A percentile compares a stretch with the other conserved stretches of the same genome.
phyloP scores from a whole-genome alignment of 2,888 invertebrate species.

The Cabera pusaria region DNA sequence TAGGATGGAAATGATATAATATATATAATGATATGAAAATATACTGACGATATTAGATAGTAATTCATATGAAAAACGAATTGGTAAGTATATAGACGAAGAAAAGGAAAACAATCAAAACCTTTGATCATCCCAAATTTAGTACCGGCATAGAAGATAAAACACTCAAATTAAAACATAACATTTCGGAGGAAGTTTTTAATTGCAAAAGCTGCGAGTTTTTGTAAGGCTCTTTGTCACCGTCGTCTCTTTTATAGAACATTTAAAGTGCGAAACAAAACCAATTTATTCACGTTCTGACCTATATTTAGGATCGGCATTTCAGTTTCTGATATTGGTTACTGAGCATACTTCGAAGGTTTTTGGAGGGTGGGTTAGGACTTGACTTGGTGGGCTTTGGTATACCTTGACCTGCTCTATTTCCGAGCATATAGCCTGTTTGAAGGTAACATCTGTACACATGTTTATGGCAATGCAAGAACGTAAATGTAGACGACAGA shows the following conservation, averaged over 20 bases:
- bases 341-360: constrained; percentile 14
- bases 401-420: constrained; percentile 32
- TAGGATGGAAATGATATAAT: no score
- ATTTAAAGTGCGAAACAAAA: constrained; percentile 28
- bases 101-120: constrained; percentile 11
- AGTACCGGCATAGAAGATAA: constrained; percentile 15
- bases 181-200: constrained; percentile 22
- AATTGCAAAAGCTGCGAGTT: constrained; percentile 20
- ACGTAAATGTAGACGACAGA: constrained; percentile 18
- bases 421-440: constrained; percentile 27
- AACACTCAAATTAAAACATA: constrained; percentile 23
- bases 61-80: no score
- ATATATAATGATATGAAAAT: no score
- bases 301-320: constrained; percentile 25
- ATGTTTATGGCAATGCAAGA: constrained; percentile 22
- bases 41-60: no score
- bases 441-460: constrained; percentile 30
- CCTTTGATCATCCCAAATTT: constrained; percentile 5
- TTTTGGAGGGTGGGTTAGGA: constrained; percentile 13
- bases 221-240: constrained; percentile 20
- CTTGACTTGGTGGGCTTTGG: constrained; percentile 10
- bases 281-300: constrained; percentile 31
- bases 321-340: constrained; percentile 20
- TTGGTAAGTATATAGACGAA: no score
- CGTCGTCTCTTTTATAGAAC: constrained; percentile 19